These are phyloP conservation scores for Delia radicum DNA, from an alignment of 1,140 invertebrate genomes.

Conservation along the genomic window DNA sequence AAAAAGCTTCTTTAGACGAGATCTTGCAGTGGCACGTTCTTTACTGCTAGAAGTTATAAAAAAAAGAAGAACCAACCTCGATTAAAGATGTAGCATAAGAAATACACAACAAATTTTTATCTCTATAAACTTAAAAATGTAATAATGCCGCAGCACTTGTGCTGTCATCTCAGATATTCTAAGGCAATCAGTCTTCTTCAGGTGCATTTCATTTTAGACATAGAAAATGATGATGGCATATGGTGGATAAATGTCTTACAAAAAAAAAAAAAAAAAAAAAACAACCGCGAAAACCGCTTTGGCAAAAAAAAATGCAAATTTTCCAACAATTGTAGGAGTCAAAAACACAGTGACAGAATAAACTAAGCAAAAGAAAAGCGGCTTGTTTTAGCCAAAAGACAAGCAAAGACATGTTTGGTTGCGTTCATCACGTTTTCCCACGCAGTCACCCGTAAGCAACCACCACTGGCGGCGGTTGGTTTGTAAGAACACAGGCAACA, in stretches of 20 bases:
- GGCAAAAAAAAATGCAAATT: slow-evolving; percentile 7
- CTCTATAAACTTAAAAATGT: neutral
- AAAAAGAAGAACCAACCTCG: neutral
- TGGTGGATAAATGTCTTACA: slow-evolving; percentile 12
- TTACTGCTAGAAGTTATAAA: neutral
- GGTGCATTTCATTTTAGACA: slow-evolving; percentile 8
- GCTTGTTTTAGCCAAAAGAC: neutral
- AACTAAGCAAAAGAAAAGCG: neutral
- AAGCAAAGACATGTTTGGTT: slow-evolving; percentile 2
- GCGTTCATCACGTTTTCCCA: slow-evolving; percentile 24
- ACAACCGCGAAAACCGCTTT: neutral
- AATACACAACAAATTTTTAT: neutral
- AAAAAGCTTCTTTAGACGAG: neutral
- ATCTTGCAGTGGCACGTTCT: slow-evolving; percentile 11
- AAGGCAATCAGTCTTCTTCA: slow-evolving; percentile 16
- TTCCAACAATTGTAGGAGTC: neutral
- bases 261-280: too few species aligned
- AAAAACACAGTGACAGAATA: neutral
- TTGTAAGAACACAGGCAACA: too few species aligned
- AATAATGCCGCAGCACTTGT: slow-evolving; percentile 21
- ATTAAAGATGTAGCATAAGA: neutral
- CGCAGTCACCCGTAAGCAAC: slow-evolving; percentile 6
- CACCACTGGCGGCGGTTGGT: too few species aligned
- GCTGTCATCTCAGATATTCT: slow-evolving; percentile 15
- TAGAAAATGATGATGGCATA: slow-evolving; percentile 17